phyloP scores from a whole-genome alignment of 2,888 invertebrate genomes.

The Drosophila kambysellisi region DNA sequence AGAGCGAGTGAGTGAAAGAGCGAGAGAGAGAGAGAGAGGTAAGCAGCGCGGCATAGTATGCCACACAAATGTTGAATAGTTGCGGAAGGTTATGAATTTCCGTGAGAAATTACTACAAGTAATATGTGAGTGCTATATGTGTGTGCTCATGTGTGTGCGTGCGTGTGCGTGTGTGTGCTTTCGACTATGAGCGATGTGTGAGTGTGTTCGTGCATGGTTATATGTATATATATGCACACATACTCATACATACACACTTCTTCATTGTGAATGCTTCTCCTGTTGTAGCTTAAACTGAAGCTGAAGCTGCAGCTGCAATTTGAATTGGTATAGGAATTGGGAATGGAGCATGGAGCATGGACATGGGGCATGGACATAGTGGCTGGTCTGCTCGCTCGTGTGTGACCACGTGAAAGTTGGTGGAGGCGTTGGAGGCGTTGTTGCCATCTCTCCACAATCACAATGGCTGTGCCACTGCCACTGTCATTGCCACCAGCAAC shows the following conservation, averaged over 20 bases:
- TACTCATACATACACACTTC: background rate
- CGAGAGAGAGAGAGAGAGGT: constrained; percentile 24
- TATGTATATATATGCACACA: background rate
- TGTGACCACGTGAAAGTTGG: constrained; percentile 72
- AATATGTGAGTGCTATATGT: constrained; percentile 67
- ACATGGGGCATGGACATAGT: constrained; percentile 11
- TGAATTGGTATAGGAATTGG: constrained; percentile 44
- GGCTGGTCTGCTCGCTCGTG: constrained; percentile 67
- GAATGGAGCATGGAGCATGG: constrained; percentile 5
- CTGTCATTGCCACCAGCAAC: background rate
- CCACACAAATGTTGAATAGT: constrained; percentile 81
- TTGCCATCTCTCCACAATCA: constrained; percentile 11
- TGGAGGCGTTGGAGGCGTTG: constrained; percentile 48
- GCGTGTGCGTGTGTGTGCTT: background rate
- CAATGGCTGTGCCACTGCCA: constrained; percentile 4
- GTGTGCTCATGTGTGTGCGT: constrained; percentile 16
- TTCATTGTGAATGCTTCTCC: constrained; percentile 33
- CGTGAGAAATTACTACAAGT: constrained; percentile 83
- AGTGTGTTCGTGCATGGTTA: constrained; percentile 3
- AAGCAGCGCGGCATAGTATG: constrained; percentile 60
- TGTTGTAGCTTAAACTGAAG: constrained; percentile 28
- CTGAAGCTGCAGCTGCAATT: constrained; percentile 36
- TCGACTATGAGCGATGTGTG: background rate
- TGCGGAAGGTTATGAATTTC: constrained; percentile 84
- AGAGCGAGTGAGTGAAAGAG: background rate